phyloP scores from a whole-genome alignment of 1,140 invertebrate genomes.

The Drosophila nebulosa region DNA sequence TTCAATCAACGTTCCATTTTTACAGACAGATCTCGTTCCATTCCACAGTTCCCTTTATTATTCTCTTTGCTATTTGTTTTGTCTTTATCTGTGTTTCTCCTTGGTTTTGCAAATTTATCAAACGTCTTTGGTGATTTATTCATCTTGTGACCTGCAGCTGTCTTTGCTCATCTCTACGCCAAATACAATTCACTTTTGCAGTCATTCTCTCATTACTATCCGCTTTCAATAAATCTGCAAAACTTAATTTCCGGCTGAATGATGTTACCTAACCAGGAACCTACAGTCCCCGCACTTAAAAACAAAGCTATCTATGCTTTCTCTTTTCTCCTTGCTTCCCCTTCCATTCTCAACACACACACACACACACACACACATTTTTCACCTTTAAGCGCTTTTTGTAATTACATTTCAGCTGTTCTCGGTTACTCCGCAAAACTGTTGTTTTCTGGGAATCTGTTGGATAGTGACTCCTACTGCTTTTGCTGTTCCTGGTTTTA shows the following conservation, averaged over 20 bases:
- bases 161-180: constrained; percentile 39
- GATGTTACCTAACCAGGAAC: constrained; percentile 47
- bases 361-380: constrained; percentile 52
- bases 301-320: not conserved
- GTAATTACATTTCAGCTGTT: constrained; percentile 79
- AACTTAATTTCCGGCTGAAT: constrained; percentile 81
- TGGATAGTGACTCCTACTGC: constrained; percentile 14
- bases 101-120: not conserved
- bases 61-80: not conserved
- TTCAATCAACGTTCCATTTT: too few species aligned
- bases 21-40: too few species aligned
- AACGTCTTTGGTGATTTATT: constrained; percentile 6
- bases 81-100: not conserved
- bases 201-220: constrained; percentile 67
- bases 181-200: not conserved
- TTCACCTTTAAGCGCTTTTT: constrained; percentile 78
- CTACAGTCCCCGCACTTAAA: not conserved
- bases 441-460: constrained; percentile 31
- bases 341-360: constrained; percentile 17
- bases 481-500: constrained; percentile 55
- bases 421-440: constrained; percentile 26
- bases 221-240: constrained; percentile 80
- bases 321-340: not conserved
- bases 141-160: constrained; percentile 4
- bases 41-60: not conserved